Evolutionary conservation across 2,888 invertebrate species (phyloP), one percentile per base, ranked within the genome.

Genomic region (Clistopyga incitator): DNA sequence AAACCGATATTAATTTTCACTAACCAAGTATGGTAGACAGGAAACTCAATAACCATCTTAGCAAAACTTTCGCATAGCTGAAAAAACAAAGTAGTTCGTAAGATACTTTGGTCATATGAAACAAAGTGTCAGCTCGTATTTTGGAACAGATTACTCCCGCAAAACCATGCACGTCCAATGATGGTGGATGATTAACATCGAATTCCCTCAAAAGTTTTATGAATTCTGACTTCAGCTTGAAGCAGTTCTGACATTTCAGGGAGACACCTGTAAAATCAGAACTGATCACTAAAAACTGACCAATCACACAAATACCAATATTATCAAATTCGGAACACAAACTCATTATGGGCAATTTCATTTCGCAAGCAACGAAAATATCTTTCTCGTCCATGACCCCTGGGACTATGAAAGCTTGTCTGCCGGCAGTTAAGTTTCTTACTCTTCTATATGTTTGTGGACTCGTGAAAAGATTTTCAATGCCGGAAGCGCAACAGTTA

Each of bases 1-100:
- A 86, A 86, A 52, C 88, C 88, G 25, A 82, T 79, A 82, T 89
- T 87, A 70, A 89, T 78, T 83, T 87, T 88, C 18, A 88, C 61
- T 29, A 88, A 45, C 88, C 88, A 88, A 34, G 78, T 84, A 42
- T 65, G 59, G 38, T 82, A 65, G 6, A 29, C 47, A 6, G 82
- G 82, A 79, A 76, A 83, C 52, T 67, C 52, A 13, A 84, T 81
- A 38, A 85, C 85, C 85, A 88, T 81, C 67, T 54, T 74, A 8
- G 86, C 80, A 45, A 89, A 75, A 72, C 71, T 84, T 34, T 70
- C 52, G 72, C 85, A 87, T 8, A 88, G 65, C 88, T 88, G 84
- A 29, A 29, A 2, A 64, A 38, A 67, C 20, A 25, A 23, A 34
- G n/a, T 68, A 8, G 6, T 13, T 45, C 13, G 23, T 4, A 20